These are phyloP conservation scores for Sarcophaga peregrina DNA, from an alignment of 1,140 invertebrate genomes.

Conservation along the genomic window DNA sequence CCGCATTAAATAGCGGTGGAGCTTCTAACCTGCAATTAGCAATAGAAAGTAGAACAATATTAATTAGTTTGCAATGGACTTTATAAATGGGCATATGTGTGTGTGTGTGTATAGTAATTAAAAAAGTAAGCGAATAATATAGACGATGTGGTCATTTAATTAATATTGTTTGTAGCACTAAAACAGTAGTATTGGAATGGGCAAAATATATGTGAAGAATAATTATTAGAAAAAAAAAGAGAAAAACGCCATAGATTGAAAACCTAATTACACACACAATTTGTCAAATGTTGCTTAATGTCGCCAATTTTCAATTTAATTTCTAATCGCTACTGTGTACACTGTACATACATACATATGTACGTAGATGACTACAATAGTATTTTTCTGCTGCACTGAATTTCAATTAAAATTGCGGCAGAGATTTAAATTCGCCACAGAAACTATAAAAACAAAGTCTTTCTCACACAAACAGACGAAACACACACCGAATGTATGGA, in stretches of 20 bases:
- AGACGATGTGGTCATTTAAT: not conserved
- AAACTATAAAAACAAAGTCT: too few species aligned
- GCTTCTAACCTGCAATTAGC: constrained; percentile 76
- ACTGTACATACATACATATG: too few species aligned
- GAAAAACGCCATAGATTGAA: too few species aligned
- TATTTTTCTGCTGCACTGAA: too few species aligned
- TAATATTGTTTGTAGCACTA: not conserved
- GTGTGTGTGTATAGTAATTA: not conserved
- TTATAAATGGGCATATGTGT: not conserved
- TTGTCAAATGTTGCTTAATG: not conserved
- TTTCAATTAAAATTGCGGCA: too few species aligned
- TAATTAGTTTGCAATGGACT: constrained; percentile 5
- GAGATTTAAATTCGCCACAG: too few species aligned
- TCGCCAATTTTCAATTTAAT: too few species aligned
- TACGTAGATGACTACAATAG: too few species aligned
- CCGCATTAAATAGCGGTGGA: constrained; percentile 72
- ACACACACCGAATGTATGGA: not conserved
- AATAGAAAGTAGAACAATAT: constrained; percentile 13
- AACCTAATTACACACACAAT: constrained; percentile 10
- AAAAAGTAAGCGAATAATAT: not conserved
- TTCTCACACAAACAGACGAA: too few species aligned
- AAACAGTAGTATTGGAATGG: not conserved
- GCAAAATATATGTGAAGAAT: too few species aligned
- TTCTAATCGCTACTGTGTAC: too few species aligned
- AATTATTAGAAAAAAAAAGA: too few species aligned